Conservation (phyloP, 2,888 invertebrate genomes). For the Horisme vitalbata region DNA sequence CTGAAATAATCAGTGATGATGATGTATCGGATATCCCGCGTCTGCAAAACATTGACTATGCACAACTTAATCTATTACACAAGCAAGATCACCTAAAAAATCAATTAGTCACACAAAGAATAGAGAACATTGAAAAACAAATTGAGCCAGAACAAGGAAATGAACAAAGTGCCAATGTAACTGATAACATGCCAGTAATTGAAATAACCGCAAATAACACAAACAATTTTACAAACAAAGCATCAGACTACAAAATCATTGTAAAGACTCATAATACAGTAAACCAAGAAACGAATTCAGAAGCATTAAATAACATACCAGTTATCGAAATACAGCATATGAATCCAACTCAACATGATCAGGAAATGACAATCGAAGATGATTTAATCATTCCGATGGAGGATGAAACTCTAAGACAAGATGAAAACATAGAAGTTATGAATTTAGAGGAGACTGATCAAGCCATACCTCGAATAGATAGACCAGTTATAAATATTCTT, state of each 20-base stretch:
- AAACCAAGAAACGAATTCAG: not conserved
- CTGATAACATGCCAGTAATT: not conserved
- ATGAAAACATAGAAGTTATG: too few relatives aligned
- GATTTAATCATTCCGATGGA: not conserved
- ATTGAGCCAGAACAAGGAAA: slow-evolving; percentile 2
- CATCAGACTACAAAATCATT: slow-evolving; percentile 16
- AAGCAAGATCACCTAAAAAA: too few relatives aligned
- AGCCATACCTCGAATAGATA: not conserved
- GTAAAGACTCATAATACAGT: not conserved
- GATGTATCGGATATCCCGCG: too few relatives aligned
- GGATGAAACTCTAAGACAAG: not conserved
- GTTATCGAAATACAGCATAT: slow-evolving; percentile 15
- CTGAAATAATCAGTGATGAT: too few relatives aligned
- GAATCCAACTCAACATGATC: not conserved
- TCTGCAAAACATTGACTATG: too few relatives aligned
- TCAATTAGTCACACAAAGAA: too few relatives aligned
- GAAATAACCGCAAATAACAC: not conserved
- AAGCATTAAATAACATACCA: slow-evolving; percentile 7
- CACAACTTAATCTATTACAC: too few relatives aligned
- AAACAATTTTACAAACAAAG: not conserved
- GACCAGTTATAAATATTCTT: slow-evolving; percentile 1
- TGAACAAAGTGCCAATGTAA: not conserved
- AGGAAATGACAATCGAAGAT: not conserved
- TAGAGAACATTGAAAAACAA: too few relatives aligned
- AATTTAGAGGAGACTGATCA: not conserved